Conservation (phyloP, 2,888 invertebrate species). For the Dryococelus australis region DNA sequence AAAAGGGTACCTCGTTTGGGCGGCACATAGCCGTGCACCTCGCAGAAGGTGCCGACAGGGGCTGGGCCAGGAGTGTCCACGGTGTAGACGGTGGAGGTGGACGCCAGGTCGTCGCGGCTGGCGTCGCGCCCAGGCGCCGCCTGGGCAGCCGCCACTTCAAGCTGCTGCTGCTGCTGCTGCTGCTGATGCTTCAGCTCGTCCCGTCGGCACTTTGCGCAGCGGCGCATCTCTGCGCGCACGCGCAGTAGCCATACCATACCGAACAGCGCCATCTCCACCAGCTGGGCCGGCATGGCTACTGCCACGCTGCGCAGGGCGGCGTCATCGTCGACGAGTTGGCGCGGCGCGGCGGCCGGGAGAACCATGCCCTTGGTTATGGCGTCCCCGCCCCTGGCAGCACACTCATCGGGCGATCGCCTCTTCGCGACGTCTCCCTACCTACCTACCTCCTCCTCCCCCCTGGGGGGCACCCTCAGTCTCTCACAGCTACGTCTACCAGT, state of each 20-base stretch:
- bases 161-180: conserved; percentile 52
- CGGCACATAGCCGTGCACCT: conserved; percentile 66
- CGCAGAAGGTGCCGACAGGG: conserved; percentile 63
- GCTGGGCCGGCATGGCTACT: conserved; percentile 25
- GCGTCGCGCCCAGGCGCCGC: not conserved
- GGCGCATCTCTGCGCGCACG: conserved; percentile 80
- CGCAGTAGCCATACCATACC: conserved; percentile 86
- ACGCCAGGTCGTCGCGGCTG: conserved; percentile 37
- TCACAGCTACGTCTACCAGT: no score
- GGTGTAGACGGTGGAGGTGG: conserved; percentile 58
- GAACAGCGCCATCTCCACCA: conserved; percentile 78
- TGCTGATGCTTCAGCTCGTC: conserved; percentile 58
- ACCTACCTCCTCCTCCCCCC: not conserved
- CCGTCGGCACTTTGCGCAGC: conserved; percentile 74
- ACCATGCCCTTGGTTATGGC: not conserved
- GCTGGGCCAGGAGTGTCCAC: conserved; percentile 48
- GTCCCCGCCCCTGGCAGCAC: not conserved
- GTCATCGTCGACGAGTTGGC: not conserved
- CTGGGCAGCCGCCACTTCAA: conserved; percentile 39
- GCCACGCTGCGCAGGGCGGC: conserved; percentile 3
- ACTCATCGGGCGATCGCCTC: conserved; percentile 12
- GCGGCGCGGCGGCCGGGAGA: not conserved
- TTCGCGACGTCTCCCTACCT: not conserved
- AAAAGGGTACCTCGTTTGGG: conserved; percentile 63
- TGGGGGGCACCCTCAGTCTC: no score